Evolutionary conservation across 2,888 invertebrate genomes (phyloP).

Genomic region (Abscondita cerata): DNA sequence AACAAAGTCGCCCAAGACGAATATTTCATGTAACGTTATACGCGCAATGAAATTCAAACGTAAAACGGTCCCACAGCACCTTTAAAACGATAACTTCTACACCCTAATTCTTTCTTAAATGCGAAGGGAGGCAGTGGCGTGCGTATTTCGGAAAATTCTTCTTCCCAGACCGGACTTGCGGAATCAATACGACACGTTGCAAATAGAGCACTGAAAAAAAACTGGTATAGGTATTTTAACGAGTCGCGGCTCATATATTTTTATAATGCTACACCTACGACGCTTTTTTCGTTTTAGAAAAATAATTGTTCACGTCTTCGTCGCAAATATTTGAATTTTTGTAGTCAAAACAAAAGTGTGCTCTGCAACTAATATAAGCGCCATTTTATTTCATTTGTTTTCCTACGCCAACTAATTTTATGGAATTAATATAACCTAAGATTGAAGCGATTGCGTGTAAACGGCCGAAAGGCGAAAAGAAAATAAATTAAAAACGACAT

Average conservation of each 20-base stretch:
- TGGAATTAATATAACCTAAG: too few species aligned
- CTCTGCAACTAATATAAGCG: too few species aligned
- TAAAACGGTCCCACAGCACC: slow-evolving; percentile 22
- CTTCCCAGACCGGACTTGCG: too few species aligned
- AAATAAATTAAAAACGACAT: too few species aligned
- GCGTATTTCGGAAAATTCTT: background rate
- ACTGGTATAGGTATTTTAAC: slow-evolving; percentile 34
- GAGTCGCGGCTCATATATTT: slow-evolving; percentile 32
- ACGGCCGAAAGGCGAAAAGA: too few species aligned
- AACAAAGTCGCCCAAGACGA: too few species aligned
- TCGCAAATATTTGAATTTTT: slow-evolving; percentile 28
- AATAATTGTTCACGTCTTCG: slow-evolving; percentile 28
- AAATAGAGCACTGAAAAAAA: slow-evolving; percentile 34
- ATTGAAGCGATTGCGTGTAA: too few species aligned
- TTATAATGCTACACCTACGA: slow-evolving; percentile 32
- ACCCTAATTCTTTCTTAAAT: slow-evolving; percentile 10
- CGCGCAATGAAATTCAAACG: slow-evolving; percentile 23
- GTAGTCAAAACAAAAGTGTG: slow-evolving; percentile 34
- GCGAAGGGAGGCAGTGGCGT: slow-evolving; percentile 1
- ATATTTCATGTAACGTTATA: slow-evolving; percentile 12
- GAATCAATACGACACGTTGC: slow-evolving; percentile 31
- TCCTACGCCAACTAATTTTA: too few species aligned
- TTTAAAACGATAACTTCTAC: slow-evolving; percentile 23
- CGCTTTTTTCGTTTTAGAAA: slow-evolving; percentile 28
- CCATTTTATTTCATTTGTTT: too few species aligned